phyloP scores from a whole-genome alignment of 2,797 vertebrate genomes.

The Tapirus indicus region DNA sequence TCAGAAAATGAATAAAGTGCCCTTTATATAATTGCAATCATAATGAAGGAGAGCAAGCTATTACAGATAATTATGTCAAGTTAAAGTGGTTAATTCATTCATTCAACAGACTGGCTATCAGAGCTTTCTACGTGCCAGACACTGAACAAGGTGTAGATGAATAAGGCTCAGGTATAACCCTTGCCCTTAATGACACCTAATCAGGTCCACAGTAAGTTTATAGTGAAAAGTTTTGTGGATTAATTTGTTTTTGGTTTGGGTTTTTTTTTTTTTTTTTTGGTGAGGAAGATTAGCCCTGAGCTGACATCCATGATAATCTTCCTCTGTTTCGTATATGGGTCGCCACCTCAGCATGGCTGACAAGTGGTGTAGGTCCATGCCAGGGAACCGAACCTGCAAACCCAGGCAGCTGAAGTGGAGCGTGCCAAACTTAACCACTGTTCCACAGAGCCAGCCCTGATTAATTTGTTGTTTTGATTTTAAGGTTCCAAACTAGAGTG shows the following conservation, averaged over 20 bases:
- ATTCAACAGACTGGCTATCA: conserved; percentile 16
- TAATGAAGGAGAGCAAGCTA: conserved; percentile 11
- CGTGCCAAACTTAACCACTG: no score
- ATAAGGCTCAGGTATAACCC: neutral
- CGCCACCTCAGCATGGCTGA: no score
- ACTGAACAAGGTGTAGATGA: neutral
- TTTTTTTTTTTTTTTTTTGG: no score
- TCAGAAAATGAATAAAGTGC: neutral
- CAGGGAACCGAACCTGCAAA: no score
- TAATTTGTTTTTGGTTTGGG: neutral
- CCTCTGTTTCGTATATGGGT: no score
- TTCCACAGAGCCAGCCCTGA: no score
- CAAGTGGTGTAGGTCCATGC: no score
- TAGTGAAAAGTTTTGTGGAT: neutral
- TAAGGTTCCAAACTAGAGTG: neutral
- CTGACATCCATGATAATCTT: no score
- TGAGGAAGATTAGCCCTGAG: no score
- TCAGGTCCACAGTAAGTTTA: neutral
- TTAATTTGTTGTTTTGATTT: conserved; percentile 48
- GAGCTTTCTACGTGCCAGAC: neutral
- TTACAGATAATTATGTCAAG: conserved; percentile 10
- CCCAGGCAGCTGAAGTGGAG: no score
- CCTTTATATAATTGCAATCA: neutral
- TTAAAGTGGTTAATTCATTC: conserved; percentile 48
- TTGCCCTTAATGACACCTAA: neutral